These are phyloP conservation scores for Vanessa tameamea DNA, from an alignment of 1,140 invertebrate species.

Conservation along the genomic window DNA sequence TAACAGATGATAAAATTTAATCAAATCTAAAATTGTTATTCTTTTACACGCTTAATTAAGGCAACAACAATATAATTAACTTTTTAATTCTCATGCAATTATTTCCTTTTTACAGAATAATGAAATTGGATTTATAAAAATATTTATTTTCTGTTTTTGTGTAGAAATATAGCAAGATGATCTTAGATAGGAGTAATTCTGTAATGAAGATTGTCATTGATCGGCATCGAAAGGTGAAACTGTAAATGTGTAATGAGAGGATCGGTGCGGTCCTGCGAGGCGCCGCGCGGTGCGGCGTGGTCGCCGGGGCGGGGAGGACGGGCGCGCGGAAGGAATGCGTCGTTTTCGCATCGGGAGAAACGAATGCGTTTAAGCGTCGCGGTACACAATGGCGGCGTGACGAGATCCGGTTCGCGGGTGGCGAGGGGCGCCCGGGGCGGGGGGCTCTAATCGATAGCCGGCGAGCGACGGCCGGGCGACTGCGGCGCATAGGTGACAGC, in stretches of 20 bases:
- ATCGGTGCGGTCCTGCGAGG: slow-evolving; percentile 58
- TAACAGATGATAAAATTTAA: too few species aligned
- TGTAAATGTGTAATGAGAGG: slow-evolving; percentile 72
- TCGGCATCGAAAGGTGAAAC: slow-evolving; percentile 52
- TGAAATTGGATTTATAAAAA: neutral
- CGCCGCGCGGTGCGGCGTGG: slow-evolving; percentile 56
- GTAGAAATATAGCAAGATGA: neutral
- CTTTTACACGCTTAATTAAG: too few species aligned
- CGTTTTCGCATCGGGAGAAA: slow-evolving; percentile 81
- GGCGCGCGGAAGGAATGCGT: slow-evolving; percentile 79
- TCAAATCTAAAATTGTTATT: too few species aligned
- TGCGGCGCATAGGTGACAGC: slow-evolving; percentile 79
- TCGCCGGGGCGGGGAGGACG: slow-evolving; percentile 61
- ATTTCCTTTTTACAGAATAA: neutral
- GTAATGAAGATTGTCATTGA: slow-evolving; percentile 34
- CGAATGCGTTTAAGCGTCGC: slow-evolving; percentile 81
- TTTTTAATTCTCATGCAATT: too few species aligned
- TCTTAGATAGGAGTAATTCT: neutral
- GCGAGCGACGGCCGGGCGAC: slow-evolving; percentile 80
- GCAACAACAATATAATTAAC: too few species aligned
- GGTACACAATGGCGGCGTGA: slow-evolving; percentile 80
- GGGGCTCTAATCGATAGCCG: slow-evolving; percentile 81
- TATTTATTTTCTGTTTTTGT: neutral
- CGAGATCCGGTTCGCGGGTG: slow-evolving; percentile 79
- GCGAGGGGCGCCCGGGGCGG: slow-evolving; percentile 61